Base-by-base conservation (phyloP, 2,888 invertebrate genomes). In the Cenopis cana region DNA sequence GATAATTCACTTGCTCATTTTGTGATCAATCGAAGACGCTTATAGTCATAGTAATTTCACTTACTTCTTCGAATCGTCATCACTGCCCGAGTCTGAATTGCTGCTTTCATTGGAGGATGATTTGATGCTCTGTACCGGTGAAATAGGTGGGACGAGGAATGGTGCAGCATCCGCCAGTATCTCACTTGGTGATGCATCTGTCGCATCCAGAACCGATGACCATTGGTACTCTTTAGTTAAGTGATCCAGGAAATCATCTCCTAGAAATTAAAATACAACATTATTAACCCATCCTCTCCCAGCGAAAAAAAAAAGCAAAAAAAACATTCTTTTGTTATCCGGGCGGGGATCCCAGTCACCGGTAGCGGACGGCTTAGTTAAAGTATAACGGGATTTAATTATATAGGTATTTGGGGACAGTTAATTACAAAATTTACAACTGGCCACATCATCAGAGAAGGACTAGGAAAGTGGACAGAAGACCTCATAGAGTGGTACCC, bases 11-110 rank as follows among this genome's bases (percentile, higher is more conserved):
- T 8, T 33, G 9, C 5, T 33, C 0, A n/a, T 41, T n/a, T n/a
- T 46, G n/a, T n/a, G 12, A 46, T n/a, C 5, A 46, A n/a, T 46
- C 1, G 12, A 10, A 38, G 10, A 14, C 33, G n/a, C n/a, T n/a
- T n/a, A n/a, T n/a, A n/a, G n/a, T n/a, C n/a, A n/a, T n/a, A n/a
- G n/a, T n/a, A n/a, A n/a, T n/a, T n/a, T n/a, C n/a, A 38, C 78
- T 79, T 81, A 93, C 93, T 89, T 93, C 78, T 91, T 93, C 38
- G 87, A 89, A 75, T 93, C 93, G 89, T 93, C 93, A 75, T 93
- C 93, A 82, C 93, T 93, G 46, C 93, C 88, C 18, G 93, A 93
- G 79, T 93, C 93, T 3, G 91, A 91, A 72, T 80, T 88, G 74
- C 92, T 90, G 75, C 89, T 92, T 61, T 86, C 85, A 75, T 86